These are phyloP conservation scores for Macheiramphus alcinus DNA, from an alignment of 2,113 vertebrate genomes.

Conservation along the genomic window DNA sequence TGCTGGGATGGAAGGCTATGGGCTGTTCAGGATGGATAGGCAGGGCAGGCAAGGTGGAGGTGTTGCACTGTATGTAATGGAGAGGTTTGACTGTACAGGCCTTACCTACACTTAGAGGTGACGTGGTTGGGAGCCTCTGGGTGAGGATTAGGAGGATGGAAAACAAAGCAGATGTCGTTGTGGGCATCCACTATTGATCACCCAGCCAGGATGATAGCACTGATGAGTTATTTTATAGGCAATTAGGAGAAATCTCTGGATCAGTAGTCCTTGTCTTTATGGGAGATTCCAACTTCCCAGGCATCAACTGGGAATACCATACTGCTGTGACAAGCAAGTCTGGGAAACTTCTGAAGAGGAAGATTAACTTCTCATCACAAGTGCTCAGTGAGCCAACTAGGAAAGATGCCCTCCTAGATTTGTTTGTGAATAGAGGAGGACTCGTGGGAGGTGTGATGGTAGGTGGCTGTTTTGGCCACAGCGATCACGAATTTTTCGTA, in stretches of 20 bases:
- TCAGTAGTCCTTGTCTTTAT: neutral
- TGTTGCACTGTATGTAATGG: no score
- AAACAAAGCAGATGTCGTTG: neutral
- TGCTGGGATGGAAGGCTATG: neutral
- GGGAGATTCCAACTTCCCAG: neutral
- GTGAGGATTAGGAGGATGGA: neutral
- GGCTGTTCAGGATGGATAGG: neutral
- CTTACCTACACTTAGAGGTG: neutral
- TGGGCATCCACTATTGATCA: neutral
- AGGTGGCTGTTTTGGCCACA: neutral
- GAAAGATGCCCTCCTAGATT: neutral
- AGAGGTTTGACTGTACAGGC: neutral
- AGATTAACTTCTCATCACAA: neutral
- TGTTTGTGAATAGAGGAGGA: neutral
- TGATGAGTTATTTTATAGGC: no score
- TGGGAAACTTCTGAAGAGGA: no score
- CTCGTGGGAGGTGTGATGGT: neutral
- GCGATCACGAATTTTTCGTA: neutral
- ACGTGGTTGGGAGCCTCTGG: neutral
- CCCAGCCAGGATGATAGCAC: no score
- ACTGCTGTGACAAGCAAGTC: neutral
- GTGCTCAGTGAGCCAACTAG: neutral
- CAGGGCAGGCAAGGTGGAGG: neutral
- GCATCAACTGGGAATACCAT: neutral
- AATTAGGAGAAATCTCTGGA: neutral